Percentiles rank a stretch among this genome's conserved stretches.
These are phyloP conservation scores for Calyptomena viridis DNA, from an alignment of 2,113 vertebrate species.

Conservation along the genomic window DNA sequence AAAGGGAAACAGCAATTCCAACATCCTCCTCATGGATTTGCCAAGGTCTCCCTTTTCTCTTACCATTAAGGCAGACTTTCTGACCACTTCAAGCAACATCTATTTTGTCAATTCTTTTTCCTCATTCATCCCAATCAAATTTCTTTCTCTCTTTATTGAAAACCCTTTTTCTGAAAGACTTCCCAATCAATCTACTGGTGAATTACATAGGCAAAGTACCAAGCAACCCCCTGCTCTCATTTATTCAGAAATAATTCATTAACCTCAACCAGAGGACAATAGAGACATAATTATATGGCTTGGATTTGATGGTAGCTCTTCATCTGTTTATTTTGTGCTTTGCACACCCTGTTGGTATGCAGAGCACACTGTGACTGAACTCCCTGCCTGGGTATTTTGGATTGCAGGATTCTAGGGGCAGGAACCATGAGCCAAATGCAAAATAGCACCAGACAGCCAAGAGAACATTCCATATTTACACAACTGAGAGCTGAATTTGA, in stretches of 20 bases:
- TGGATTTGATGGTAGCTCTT: neutral
- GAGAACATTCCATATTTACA: constrained; percentile 42
- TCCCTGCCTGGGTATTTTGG: constrained; percentile 2
- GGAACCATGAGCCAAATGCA: constrained; percentile 20
- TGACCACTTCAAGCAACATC: neutral
- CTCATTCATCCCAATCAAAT: neutral
- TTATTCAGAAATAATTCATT: neutral
- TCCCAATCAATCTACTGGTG: neutral
- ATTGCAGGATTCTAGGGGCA: constrained; percentile 2
- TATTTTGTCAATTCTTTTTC: neutral
- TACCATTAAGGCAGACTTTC: neutral
- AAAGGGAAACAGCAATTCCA: neutral
- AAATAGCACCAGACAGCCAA: constrained; percentile 29
- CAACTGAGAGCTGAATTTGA: constrained; percentile 36
- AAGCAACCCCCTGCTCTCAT: neutral
- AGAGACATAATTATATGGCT: neutral
- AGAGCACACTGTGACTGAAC: neutral
- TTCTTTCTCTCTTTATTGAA: neutral
- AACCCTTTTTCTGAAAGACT: neutral
- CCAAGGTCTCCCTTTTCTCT: neutral
- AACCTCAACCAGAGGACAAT: neutral
- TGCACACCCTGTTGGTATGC: neutral
- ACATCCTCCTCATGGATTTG: neutral
- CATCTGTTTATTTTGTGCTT: neutral
- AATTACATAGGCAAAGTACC: neutral